A percentile compares a stretch with the other conserved stretches of the same genome.
Conservation (phyloP, 1,140 invertebrate genomes). For the Drosophila tani region DNA sequence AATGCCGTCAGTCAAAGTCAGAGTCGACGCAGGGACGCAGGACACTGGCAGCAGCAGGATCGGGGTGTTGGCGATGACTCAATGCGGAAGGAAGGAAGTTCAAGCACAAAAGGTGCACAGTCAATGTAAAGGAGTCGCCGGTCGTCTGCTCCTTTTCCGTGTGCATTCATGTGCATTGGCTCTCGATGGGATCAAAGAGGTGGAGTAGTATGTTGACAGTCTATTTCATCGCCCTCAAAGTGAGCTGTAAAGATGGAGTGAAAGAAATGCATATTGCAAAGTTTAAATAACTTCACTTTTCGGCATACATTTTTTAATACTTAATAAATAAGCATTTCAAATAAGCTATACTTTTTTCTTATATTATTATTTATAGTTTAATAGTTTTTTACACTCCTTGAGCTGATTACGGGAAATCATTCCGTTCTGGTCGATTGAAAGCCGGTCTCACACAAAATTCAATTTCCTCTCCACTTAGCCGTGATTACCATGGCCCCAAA, state of each 20-base stretch:
- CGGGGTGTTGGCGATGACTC: slow-evolving; percentile 33
- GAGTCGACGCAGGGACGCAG: slow-evolving; percentile 37
- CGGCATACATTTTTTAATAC: no score
- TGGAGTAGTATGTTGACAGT: slow-evolving; percentile 25
- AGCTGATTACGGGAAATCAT: slow-evolving; percentile 17
- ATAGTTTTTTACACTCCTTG: neutral
- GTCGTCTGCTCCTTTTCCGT: slow-evolving; percentile 12
- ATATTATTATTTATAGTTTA: no score
- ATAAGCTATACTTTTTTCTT: no score
- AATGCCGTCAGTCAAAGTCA: slow-evolving; percentile 82
- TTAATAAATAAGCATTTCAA: no score
- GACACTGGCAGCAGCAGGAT: slow-evolving; percentile 8
- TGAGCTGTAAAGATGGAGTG: slow-evolving; percentile 6
- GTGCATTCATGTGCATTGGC: slow-evolving; percentile 66
- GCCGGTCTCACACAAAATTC: slow-evolving; percentile 50
- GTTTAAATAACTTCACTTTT: slow-evolving; percentile 14
- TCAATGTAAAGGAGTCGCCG: slow-evolving; percentile 40
- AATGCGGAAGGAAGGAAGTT: slow-evolving; percentile 64
- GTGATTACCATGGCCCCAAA: slow-evolving; percentile 68
- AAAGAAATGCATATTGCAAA: neutral
- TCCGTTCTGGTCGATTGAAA: slow-evolving; percentile 13
- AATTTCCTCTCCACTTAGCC: slow-evolving; percentile 74
- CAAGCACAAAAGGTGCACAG: slow-evolving; percentile 61
- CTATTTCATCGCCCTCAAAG: slow-evolving; percentile 35
- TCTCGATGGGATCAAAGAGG: slow-evolving; percentile 37